Evolutionary conservation across 2,797 vertebrate species (phyloP).

Genomic region (Syndactyla subalaris): DNA sequence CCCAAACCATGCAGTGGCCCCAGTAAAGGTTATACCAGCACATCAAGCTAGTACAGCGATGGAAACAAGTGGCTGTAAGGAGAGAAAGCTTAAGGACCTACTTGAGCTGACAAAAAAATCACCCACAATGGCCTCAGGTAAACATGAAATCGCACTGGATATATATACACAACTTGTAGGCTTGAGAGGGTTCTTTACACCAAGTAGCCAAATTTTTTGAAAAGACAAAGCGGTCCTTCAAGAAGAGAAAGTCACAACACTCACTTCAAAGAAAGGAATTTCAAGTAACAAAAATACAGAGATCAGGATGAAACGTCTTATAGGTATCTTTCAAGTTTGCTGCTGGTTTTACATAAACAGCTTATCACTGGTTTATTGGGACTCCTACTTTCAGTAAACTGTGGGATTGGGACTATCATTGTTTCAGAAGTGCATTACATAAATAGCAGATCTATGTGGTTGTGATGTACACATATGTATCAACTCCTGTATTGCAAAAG

Average conservation of each 20-base stretch:
- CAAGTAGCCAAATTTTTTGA: background rate
- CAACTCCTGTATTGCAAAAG: background rate
- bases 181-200: background rate
- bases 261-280: background rate
- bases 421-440: background rate
- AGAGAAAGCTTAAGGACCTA: background rate
- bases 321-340: background rate
- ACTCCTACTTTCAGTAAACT: background rate
- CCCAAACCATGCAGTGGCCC: background rate
- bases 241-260: background rate
- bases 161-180: background rate
- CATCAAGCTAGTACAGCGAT: background rate
- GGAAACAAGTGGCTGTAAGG: background rate
- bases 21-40: background rate
- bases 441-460: background rate
- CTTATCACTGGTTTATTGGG: background rate
- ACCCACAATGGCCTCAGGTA: background rate
- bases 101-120: background rate
- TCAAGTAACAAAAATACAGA: background rate
- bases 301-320: background rate
- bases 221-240: background rate
- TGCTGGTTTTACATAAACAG: background rate
- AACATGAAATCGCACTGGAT: background rate
- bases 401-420: background rate
- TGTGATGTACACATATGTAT: accelerated